Evolutionary conservation across 1,140 invertebrate genomes (phyloP).

Genomic region (Ceratosolen fusciceps): DNA sequence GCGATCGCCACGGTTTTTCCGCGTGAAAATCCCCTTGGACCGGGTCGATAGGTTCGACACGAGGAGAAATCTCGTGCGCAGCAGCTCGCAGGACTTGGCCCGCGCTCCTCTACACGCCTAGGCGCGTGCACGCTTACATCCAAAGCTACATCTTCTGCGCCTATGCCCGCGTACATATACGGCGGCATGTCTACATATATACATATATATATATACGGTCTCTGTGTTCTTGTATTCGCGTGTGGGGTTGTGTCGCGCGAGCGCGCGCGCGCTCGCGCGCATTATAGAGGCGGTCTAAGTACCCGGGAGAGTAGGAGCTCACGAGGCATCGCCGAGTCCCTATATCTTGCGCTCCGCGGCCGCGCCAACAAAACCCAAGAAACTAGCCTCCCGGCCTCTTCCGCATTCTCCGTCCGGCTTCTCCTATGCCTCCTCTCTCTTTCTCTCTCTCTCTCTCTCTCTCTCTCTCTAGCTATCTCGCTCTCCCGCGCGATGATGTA

Average conservation of each 20-base stretch:
- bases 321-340: conserved; percentile 28
- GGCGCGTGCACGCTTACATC: no score
- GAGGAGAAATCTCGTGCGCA: background rate
- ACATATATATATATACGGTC: no score
- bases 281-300: conserved; percentile 43
- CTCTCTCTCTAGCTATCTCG: conserved; percentile 30
- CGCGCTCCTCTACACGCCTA: conserved; percentile 2
- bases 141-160: no score
- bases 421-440: background rate
- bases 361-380: conserved; percentile 37
- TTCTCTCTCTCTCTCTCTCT: conserved; percentile 40
- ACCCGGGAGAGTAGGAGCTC: conserved; percentile 29
- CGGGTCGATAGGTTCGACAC: background rate
- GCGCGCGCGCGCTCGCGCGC: background rate
- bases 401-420: conserved; percentile 40
- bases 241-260: no score
- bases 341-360: conserved; percentile 25
- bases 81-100: background rate
- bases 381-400: conserved; percentile 44
- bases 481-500: conserved; percentile 39
- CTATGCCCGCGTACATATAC: no score
- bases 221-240: no score
- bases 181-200: no score
- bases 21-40: background rate
- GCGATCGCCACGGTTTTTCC: background rate